These are phyloP conservation scores for Resseliella maxima DNA, from an alignment of 2,888 invertebrate genomes.

Conservation along the genomic window DNA sequence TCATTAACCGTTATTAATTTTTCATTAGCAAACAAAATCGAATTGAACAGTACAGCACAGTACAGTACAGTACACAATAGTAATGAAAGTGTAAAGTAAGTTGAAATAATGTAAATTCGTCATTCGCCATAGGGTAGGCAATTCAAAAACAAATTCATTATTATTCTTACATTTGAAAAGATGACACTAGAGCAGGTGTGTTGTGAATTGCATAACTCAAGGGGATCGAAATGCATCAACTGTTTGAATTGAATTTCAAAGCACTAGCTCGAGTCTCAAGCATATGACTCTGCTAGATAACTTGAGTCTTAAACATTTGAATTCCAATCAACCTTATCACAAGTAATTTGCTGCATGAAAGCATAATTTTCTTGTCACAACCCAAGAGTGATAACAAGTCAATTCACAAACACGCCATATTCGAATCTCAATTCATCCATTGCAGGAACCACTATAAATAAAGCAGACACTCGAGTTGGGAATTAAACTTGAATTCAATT, in stretches of 20 bases:
- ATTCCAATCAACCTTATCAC: neutral
- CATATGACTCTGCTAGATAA: neutral
- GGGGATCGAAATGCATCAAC: neutral
- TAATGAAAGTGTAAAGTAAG: neutral
- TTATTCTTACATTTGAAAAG: neutral
- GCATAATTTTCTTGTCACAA: slow-evolving; percentile 27
- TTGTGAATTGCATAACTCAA: neutral
- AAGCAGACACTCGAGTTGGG: neutral
- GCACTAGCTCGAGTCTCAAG: neutral
- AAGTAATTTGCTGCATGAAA: slow-evolving; percentile 40
- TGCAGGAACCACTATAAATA: neutral
- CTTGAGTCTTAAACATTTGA: neutral
- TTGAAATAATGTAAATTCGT: neutral
- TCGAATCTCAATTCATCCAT: neutral
- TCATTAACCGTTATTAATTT: too few species aligned
- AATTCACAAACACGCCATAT: too few species aligned
- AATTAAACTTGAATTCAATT: slow-evolving; percentile 3
- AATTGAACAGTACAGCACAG: neutral
- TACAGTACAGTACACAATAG: neutral
- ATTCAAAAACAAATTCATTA: neutral
- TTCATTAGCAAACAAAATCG: too few species aligned
- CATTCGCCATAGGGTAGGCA: slow-evolving; percentile 3
- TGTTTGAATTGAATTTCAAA: neutral
- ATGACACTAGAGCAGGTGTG: neutral
- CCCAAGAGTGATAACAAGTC: neutral